These are phyloP conservation scores for Synchiropus splendidus DNA, from an alignment of 2,113 vertebrate species.

Conservation along the genomic window DNA sequence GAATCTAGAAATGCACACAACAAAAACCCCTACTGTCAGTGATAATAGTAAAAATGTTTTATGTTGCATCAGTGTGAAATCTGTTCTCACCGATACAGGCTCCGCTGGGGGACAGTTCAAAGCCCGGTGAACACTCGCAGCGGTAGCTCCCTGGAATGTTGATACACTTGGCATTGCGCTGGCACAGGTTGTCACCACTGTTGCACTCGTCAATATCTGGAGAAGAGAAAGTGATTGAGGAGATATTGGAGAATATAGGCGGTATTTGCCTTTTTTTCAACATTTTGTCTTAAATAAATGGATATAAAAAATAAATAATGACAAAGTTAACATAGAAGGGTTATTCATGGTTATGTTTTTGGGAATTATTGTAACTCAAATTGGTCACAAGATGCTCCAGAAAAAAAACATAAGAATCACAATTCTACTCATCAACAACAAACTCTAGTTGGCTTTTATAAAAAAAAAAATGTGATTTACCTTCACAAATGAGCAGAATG, in stretches of 20 bases:
- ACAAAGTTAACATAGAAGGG: too few relatives aligned
- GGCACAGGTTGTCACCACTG: conserved; percentile 79
- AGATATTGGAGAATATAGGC: conserved; percentile 13
- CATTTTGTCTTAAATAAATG: too few relatives aligned
- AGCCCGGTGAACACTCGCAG: conserved; percentile 80
- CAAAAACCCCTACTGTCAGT: too few relatives aligned
- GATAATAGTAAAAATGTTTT: too few relatives aligned
- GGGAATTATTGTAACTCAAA: too few relatives aligned
- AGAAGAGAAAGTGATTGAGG: conserved; percentile 8
- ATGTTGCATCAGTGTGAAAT: not conserved
- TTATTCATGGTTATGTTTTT: too few relatives aligned
- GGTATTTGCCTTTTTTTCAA: conserved; percentile 21
- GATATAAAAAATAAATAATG: too few relatives aligned
- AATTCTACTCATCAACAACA: too few relatives aligned
- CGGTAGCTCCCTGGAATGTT: conserved; percentile 87
- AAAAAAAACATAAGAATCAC: too few relatives aligned
- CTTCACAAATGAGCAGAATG: conserved; percentile 85
- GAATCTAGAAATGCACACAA: too few relatives aligned
- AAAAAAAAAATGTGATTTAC: conserved; percentile 57
- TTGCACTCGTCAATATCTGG: conserved; percentile 89
- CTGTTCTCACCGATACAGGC: conserved; percentile 81
- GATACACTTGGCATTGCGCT: conserved; percentile 80
- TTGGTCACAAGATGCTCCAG: too few relatives aligned
- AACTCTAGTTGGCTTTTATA: too few relatives aligned
- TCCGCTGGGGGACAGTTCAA: conserved; percentile 80